Conservation (phyloP, 2,797 vertebrate genomes). For the Lithobates pipiens region DNA sequence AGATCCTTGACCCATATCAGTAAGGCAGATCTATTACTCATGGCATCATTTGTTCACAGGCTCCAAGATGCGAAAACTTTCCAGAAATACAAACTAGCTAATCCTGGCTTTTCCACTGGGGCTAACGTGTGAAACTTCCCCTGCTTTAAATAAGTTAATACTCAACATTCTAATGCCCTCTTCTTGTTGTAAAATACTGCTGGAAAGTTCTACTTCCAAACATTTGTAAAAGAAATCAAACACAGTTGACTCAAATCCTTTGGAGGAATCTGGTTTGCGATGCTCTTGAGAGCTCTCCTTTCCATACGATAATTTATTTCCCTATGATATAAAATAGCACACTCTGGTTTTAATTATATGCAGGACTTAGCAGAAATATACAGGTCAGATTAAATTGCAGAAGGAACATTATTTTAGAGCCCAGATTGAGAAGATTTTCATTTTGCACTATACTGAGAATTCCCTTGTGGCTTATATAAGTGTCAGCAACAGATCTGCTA, state of each 20-base stretch:
- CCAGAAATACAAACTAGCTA: conserved; percentile 53
- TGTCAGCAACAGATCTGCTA: conserved; percentile 33
- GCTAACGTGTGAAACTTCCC: conserved; percentile 56
- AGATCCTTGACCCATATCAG: conserved; percentile 57
- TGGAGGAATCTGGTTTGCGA: conserved; percentile 51
- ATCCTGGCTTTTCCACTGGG: conserved; percentile 48
- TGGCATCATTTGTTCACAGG: conserved; percentile 45
- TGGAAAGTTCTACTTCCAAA: conserved; percentile 55
- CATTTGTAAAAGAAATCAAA: conserved; percentile 62
- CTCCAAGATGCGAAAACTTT: conserved; percentile 29
- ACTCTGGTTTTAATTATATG: conserved; percentile 58
- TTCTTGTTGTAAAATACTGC: conserved; percentile 43
- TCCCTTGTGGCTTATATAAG: conserved; percentile 52
- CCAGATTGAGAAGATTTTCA: conserved; percentile 18
- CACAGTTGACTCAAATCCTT: conserved; percentile 54
- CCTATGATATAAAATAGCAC: conserved; percentile 43
- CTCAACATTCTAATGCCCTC: conserved; percentile 40
- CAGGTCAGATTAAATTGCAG: conserved; percentile 55
- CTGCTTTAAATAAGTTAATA: conserved; percentile 57
- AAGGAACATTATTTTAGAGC: neutral
- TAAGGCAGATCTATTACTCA: conserved; percentile 32
- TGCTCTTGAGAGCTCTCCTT: conserved; percentile 51
- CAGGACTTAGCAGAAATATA: conserved; percentile 48
- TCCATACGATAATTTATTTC: conserved; percentile 59
- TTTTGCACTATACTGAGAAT: conserved; percentile 34